phyloP scores from a whole-genome alignment of 2,797 vertebrate genomes.

The Hyperoplus lanceolatus region DNA sequence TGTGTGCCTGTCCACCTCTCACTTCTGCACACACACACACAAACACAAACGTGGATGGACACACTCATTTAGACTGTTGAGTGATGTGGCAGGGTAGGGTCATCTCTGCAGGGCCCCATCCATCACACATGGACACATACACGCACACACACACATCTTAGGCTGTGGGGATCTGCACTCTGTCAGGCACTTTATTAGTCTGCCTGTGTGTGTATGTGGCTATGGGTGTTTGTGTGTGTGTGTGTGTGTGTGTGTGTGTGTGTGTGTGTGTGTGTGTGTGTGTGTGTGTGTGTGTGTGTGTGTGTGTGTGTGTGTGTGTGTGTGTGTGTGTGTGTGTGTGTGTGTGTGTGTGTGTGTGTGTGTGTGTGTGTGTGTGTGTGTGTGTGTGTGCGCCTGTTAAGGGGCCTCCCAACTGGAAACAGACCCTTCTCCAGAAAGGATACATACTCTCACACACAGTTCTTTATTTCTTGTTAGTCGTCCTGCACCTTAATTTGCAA shows the following conservation, averaged over 20 bases:
- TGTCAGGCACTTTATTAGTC: conserved; percentile 83
- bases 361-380: conserved; percentile 9
- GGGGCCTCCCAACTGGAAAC: conserved; percentile 78
- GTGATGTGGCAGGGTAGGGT: conserved; percentile 75
- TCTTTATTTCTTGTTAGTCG: conserved; percentile 81
- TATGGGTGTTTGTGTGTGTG: neutral
- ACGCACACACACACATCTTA: conserved; percentile 36
- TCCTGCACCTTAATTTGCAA: conserved; percentile 80
- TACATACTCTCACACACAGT: conserved; percentile 79
- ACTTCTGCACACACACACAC: conserved; percentile 55
- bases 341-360: conserved; percentile 8
- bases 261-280: conserved; percentile 7
- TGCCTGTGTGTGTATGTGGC: conserved; percentile 25
- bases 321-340: conserved; percentile 22
- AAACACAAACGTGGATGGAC: conserved; percentile 44
- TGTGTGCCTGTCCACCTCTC: conserved; percentile 67
- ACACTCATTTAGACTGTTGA: conserved; percentile 73
- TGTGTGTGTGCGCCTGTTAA: conserved; percentile 39
- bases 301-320: conserved; percentile 9
- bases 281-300: conserved; percentile 26
- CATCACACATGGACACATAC: conserved; percentile 62
- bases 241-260: no score
- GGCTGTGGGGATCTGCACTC: conserved; percentile 77
- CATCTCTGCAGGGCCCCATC: conserved; percentile 79
- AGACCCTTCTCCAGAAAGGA: conserved; percentile 77